Percentiles rank a stretch among this genome's conserved stretches.
phyloP scores from a whole-genome alignment of 2,888 invertebrate species.

The Punctoribates punctum region DNA sequence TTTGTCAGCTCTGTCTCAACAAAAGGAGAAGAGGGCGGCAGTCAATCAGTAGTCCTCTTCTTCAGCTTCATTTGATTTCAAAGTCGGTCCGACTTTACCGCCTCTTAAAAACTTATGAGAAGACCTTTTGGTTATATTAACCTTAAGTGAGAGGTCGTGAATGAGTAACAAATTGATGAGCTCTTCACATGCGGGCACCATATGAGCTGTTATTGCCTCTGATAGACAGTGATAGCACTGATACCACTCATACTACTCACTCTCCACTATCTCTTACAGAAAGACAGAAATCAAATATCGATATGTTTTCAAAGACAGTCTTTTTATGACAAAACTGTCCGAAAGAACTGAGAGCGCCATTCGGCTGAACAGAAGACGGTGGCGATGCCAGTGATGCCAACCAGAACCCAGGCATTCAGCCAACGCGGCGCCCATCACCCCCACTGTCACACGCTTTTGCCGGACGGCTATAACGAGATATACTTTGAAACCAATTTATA shows the following conservation, averaged over 20 bases:
- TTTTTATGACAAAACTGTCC: slow-evolving; percentile 34
- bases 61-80: slow-evolving; percentile 34
- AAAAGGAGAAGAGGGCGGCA: slow-evolving; percentile 25
- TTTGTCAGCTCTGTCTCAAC: not conserved
- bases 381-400: slow-evolving; percentile 9
- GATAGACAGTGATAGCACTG: not conserved
- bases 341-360: slow-evolving; percentile 6
- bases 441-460: slow-evolving; percentile 32
- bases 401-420: not conserved
- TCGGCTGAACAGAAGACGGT: not conserved
- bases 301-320: slow-evolving; percentile 33
- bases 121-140: slow-evolving; percentile 36
- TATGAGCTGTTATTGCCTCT: slow-evolving; percentile 29
- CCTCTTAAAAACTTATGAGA: slow-evolving; percentile 27
- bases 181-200: slow-evolving; percentile 42
- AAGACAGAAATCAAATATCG: slow-evolving; percentile 4
- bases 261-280: slow-evolving; percentile 1
- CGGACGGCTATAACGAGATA: slow-evolving; percentile 34
- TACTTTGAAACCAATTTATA: slow-evolving; percentile 25
- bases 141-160: slow-evolving; percentile 38
- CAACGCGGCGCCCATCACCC: slow-evolving; percentile 30
- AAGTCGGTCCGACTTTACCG: slow-evolving; percentile 29
- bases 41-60: slow-evolving; percentile 33
- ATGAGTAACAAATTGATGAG: slow-evolving; percentile 39
- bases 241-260: not conserved